phyloP scores from a whole-genome alignment of 2,797 vertebrate genomes.

The Apodemus agrarius region DNA sequence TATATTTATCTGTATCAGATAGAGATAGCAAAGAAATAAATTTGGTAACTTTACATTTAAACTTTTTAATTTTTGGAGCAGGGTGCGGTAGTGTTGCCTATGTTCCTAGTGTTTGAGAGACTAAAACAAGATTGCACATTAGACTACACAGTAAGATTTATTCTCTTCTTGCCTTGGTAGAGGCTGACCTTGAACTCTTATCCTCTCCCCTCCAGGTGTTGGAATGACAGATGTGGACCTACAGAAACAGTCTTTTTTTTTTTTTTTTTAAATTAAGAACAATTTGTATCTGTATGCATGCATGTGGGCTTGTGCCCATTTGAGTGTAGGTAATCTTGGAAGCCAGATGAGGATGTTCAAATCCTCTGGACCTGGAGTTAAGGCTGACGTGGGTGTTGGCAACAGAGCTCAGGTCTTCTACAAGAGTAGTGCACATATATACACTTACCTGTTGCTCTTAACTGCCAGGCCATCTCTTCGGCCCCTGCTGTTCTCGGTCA shows the following conservation, averaged over 20 bases:
- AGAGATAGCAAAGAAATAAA: slow-evolving; percentile 32
- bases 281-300: not conserved
- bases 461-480: not conserved
- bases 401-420: not conserved
- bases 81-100: not conserved
- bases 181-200: not conserved
- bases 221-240: not conserved
- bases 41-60: slow-evolving; percentile 32
- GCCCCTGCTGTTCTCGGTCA: not conserved
- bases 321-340: not conserved
- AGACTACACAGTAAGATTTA: not conserved
- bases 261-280: not conserved
- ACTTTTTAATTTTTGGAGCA: not conserved
- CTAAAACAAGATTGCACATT: not conserved
- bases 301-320: not conserved
- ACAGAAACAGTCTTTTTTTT: not conserved
- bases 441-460: not conserved
- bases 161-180: not conserved
- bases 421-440: not conserved
- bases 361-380: not conserved
- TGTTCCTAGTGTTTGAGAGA: not conserved
- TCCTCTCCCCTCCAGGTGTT: not conserved
- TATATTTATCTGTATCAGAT: not conserved
- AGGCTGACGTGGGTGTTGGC: not conserved
- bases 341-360: not conserved